A percentile compares a stretch with the other conserved stretches of the same genome.
Conservation (phyloP, 2,888 invertebrate genomes). For the Clusia tigrina region DNA sequence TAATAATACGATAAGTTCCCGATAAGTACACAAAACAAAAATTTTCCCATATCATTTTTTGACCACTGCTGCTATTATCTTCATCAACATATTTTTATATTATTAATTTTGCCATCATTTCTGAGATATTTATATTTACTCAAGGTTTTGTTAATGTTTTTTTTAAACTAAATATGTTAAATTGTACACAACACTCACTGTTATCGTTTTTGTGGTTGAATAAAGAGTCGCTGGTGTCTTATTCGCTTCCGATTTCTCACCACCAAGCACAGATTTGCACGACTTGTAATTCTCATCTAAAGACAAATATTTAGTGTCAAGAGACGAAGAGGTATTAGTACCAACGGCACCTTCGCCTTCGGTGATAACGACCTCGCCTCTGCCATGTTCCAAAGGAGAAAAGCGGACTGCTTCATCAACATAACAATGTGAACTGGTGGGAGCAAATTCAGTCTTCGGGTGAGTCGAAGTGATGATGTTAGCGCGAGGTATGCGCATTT, state of each 20-base stretch:
- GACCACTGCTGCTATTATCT: too few species aligned
- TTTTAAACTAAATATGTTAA: too few species aligned
- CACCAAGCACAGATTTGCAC: conserved; percentile 52
- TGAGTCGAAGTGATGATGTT: conserved; percentile 41
- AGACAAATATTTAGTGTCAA: conserved; percentile 47
- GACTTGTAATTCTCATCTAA: conserved; percentile 55
- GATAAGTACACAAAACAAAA: too few species aligned
- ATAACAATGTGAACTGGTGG: conserved; percentile 46
- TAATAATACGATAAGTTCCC: too few species aligned
- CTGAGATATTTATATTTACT: too few species aligned
- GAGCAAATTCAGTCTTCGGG: conserved; percentile 45
- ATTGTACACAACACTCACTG: conserved; percentile 42
- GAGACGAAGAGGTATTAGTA: conserved; percentile 13
- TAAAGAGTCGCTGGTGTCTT: conserved; percentile 41
- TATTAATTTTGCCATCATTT: too few species aligned
- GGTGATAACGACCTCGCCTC: conserved; percentile 20
- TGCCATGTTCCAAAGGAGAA: conserved; percentile 49
- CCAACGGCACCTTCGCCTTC: conserved; percentile 13
- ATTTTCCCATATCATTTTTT: too few species aligned
- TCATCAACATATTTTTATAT: too few species aligned
- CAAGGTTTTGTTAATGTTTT: too few species aligned
- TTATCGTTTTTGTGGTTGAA: conserved; percentile 42
- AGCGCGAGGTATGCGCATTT: conserved; percentile 46
- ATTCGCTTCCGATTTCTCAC: conserved; percentile 40
- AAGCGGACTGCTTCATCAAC: conserved; percentile 54